Evolutionary conservation across 2,113 vertebrate genomes (phyloP).

Genomic region (Psammodynastes pulverulentus): DNA sequence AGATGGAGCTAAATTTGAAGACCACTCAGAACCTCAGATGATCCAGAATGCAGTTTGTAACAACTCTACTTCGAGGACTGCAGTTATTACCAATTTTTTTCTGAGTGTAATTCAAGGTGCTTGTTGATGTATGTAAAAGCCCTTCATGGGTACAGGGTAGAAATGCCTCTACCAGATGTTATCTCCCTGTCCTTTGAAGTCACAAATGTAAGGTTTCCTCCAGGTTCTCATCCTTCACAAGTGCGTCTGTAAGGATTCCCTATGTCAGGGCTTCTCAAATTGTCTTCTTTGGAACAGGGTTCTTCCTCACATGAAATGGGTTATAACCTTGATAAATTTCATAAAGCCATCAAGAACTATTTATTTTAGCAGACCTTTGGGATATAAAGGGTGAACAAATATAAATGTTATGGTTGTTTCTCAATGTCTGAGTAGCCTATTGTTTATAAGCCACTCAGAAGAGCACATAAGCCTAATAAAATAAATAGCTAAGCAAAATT

Average conservation of each 20-base stretch:
- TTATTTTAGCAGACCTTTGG: not conserved
- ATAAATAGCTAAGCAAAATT: not conserved
- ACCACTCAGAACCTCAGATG: not conserved
- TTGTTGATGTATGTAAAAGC: not conserved
- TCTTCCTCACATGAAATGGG: not conserved
- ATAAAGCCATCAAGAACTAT: not conserved
- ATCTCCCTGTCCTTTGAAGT: not conserved
- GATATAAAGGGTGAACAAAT: not conserved
- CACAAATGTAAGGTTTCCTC: not conserved
- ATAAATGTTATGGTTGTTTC: not conserved
- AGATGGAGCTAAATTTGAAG: not conserved
- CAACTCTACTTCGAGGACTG: not conserved
- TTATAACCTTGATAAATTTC: not conserved
- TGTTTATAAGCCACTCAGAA: not conserved
- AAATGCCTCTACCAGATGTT: not conserved
- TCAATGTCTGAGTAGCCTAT: not conserved
- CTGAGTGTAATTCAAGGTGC: not conserved
- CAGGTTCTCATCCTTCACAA: not conserved
- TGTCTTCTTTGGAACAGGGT: not conserved
- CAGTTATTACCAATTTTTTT: not conserved
- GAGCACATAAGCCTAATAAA: not conserved
- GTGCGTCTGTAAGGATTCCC: not conserved
- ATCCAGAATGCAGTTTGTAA: not conserved
- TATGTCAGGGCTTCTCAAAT: not conserved
- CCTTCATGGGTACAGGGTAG: not conserved